Base-by-base conservation (phyloP, 2,888 invertebrate species). In the Venusia cambrica region DNA sequence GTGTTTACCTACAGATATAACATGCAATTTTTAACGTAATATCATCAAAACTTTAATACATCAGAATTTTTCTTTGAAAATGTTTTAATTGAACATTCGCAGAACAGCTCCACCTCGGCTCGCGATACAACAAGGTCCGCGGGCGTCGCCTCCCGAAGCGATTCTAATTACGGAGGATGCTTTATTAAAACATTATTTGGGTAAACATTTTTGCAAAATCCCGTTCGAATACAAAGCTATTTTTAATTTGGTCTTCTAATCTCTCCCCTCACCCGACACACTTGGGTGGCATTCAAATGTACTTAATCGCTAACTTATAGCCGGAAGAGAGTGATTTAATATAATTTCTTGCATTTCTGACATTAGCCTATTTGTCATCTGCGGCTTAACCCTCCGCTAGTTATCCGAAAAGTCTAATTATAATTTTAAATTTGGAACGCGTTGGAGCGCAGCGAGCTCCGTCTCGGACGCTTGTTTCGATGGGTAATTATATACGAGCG, bases 281-380 rank as follows among this genome's bases (percentile, higher is more conserved):
- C 30, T 31, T 21, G 37, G 32, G 30, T 27, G 45, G 32, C 38
- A 34, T 38, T 40, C 39, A 29, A 40, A 42, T 35, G 30, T 30
- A 33, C 45, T 54, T 58, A 54, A 63, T 65, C 59, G 57, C 36
- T 62, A 55, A 65, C 51, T 59, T 61, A 65, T 55, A 39, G 48
- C 61, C 59, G 67, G 63, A 63, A 53, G 45, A 54, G 49, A 44
- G 51, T 61, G 63, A 63, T 60, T 61, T 59, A 63, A 48, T 54
- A 58, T 48, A 50, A 51, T 57, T 41, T 44, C 49, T 40, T 45
- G 36, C 53, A 45, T 38, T 54, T 49, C 58, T 56, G 60, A 51
- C 57, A 36, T 31, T 28, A 45, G 38, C 40, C 51, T 38, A 48
- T 60, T 54, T 57, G 55, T 59, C 63, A 56, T 54, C 43, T 21